Percentiles rank a stretch among this genome's conserved stretches.
These are phyloP conservation scores for Slavum lentiscoides DNA, from an alignment of 2,888 invertebrate species.

Conservation along the genomic window DNA sequence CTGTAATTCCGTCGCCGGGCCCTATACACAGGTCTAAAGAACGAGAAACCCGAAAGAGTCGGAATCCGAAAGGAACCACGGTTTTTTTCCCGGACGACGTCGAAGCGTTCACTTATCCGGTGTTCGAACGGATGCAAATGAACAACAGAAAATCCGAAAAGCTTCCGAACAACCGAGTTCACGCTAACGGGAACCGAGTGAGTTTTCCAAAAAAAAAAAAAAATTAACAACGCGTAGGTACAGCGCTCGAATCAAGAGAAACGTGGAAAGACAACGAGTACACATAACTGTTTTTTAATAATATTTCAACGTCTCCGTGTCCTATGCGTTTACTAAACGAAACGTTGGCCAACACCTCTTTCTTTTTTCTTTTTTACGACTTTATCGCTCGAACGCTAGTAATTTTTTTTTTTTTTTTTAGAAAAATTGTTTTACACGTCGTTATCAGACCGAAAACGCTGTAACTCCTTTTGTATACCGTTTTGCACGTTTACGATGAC, in stretches of 20 bases:
- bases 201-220: constrained; percentile 1
- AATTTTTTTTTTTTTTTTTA: too few relatives aligned
- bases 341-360: too few relatives aligned
- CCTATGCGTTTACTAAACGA: too few relatives aligned
- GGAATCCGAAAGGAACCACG: constrained; percentile 26
- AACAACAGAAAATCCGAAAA: constrained; percentile 25
- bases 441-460: too few relatives aligned
- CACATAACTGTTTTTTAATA: too few relatives aligned
- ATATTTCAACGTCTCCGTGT: too few relatives aligned
- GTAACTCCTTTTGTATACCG: too few relatives aligned
- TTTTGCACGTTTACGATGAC: too few relatives aligned
- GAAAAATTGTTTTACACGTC: too few relatives aligned
- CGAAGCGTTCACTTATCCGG: constrained; percentile 36
- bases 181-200: constrained; percentile 45
- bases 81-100: constrained; percentile 48
- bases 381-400: too few relatives aligned
- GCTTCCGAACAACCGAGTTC: not conserved
- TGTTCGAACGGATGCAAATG: constrained; percentile 48
- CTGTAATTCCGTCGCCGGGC: not conserved
- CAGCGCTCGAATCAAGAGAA: not conserved
- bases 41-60: constrained; percentile 32
- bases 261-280: too few relatives aligned
- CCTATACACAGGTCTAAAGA: constrained; percentile 18
- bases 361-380: too few relatives aligned
- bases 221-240: not conserved